Evolutionary conservation across 2,888 invertebrate species (phyloP), one percentile per base, ranked within the genome.

Genomic region (Thecophora atra): DNA sequence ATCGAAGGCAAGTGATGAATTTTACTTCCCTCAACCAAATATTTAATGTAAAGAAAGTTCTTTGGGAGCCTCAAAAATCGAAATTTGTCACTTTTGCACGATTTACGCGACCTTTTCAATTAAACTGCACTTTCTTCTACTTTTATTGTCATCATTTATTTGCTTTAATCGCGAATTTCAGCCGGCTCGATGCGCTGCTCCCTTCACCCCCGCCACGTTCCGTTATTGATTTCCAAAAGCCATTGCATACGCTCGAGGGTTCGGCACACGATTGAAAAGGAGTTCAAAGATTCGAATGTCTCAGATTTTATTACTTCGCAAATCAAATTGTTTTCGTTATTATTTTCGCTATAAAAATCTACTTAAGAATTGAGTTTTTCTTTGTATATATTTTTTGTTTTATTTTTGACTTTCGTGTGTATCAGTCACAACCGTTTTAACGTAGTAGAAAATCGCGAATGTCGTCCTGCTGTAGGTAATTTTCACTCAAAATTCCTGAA

Each of bases 361-460:
- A 21, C 21, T 19, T 8, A 1, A 47, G n/a, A 64, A 15, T 42
- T n/a, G 15, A 28, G 24, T 62, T n/a, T 68, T 51, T 26, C 11
- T 62, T 47, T 62, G 68, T 74, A 37, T 52, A 65, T 60, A 70
- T 52, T 47, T 74, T 66, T 67, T 70, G 66, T 47, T 44, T 72
- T 56, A 15, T 17, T 64, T 67, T 37, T 28, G 17, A 51, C 15
- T 65, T 65, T 19, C 44, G 58, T 28, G 62, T n/a, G 26, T 63
- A 19, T 56, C 69, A 77, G 78, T 83, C 83, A 83, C 83, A 84
- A 84, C 83, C 83, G 80, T 82, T 79, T 78, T 78, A 78, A 79
- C 79, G 79, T 79, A 82, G 80, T 78, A 78, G 78, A 79, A 77
- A 79, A 79, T 81, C 80, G 78, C 81, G 83, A 84, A 83, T 83